A percentile compares a stretch with the other conserved stretches of the same genome.
These are phyloP conservation scores for Apodemus agrarius DNA, from an alignment of 2,797 vertebrate genomes.

Conservation along the genomic window DNA sequence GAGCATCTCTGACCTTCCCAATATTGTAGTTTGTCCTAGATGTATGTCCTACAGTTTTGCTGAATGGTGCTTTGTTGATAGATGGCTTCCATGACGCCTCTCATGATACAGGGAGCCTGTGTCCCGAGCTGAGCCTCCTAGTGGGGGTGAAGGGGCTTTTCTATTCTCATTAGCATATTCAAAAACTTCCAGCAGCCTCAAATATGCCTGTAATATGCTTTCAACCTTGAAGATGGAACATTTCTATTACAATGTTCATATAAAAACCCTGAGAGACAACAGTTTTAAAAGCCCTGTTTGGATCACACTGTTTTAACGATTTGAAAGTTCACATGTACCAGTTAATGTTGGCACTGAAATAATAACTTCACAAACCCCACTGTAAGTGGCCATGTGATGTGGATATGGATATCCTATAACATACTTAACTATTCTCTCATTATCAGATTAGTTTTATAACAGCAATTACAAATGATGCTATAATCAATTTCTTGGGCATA, in stretches of 20 bases:
- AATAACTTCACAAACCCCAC: slow-evolving; percentile 8
- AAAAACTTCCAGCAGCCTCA: background rate
- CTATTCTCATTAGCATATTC: background rate
- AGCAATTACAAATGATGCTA: background rate
- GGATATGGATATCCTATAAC: background rate
- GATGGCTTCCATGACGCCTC: fast-evolving
- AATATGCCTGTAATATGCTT: background rate
- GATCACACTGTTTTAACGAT: background rate
- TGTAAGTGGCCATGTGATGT: background rate
- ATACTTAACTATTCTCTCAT: background rate
- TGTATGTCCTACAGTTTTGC: background rate
- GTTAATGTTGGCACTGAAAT: slow-evolving; percentile 43
- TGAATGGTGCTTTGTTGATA: background rate
- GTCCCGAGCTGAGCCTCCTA: background rate
- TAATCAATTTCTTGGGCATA: slow-evolving; percentile 37
- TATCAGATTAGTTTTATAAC: background rate
- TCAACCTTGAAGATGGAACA: slow-evolving; percentile 38
- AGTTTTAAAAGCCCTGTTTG: background rate
- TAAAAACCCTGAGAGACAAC: slow-evolving; percentile 5
- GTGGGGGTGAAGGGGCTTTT: background rate
- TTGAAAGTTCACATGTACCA: background rate
- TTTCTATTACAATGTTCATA: background rate
- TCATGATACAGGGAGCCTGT: background rate
- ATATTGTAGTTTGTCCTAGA: background rate
- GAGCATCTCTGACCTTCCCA: background rate